Evolutionary conservation across 23 tunicate species (phyloP), one percentile per base, ranked within the genome.

Genomic region (Styela clava): DNA sequence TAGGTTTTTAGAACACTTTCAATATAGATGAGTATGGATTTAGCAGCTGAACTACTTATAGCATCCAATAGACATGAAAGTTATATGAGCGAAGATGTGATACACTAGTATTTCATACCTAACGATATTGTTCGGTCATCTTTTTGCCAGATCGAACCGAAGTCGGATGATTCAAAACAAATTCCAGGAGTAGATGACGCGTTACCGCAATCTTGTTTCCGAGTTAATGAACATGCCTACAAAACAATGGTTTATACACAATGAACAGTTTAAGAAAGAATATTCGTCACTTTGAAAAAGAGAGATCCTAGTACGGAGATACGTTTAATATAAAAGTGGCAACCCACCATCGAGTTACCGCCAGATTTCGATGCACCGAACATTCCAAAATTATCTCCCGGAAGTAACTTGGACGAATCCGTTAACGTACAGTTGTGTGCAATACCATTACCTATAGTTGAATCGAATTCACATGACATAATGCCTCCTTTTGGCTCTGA

Each of bases 381-480:
- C 31, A 67, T 67, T 22, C 71, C 71, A 22, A 67, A 67, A 67
- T 29, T 29, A 67, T 67, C 71, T 22, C 71, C 71, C 16, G 71
- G 24, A 12, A 25, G 24, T 18, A 24, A 27, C 19, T 67, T 67
- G 16, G 71, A 29, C 24, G 71, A 29, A 22, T 29, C 16, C 22
- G 31, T 29, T 67, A 24, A 24, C 22, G 16, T 29, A 67, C 71
- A 67, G 71, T 27, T 67, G 31, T 16, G 24, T 67, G 30, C 31
- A 27, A 67, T 24, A 67, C 22, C 22, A 16, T 25, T 0, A 22
- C 16, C 16, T 12, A 22, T 16, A 16, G 30, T 19, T 27, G 31
- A 29, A 27, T 67, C 0, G 0, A 18, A 18, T 0, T 27, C 24
- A 67, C 71, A 67, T 12, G 71, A 67, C 71, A 67, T n/a, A 27